Evolutionary conservation across 2,113 vertebrate species (phyloP), one percentile per base, ranked within the genome.

Genomic region (Sciurus niger): DNA sequence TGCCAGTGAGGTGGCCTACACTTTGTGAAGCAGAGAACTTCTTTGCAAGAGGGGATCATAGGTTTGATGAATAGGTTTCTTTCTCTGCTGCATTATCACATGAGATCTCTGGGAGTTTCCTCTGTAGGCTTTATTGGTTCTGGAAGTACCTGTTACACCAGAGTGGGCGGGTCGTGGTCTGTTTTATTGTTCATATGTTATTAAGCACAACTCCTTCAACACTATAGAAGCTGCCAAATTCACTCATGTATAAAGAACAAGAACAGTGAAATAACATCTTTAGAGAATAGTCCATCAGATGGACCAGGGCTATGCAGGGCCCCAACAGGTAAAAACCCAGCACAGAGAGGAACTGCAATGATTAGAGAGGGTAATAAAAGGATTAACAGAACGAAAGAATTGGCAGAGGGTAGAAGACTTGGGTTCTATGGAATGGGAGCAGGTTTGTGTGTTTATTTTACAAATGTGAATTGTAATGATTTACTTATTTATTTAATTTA

Each of bases 161-260:
- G 86, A 58, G 48, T 93, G 32, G 78, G 58, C 16, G 46, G 58
- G 6, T 22, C 96, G 74, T 83, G 68, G 74, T 78, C 17, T 94
- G 13, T 55, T 93, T 87, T 86, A 85, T 32, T 25, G 43, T 78
- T 89, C 18, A 20, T 24, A 63, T 93, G 43, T 74, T 89, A 83
- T 89, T 63, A 83, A 92, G 12, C 70, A 89, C 86, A 97, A 92
- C 76, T 79, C 40, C 53, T 78, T 43, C 30, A 14, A 78, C 4
- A 63, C 55, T 73, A 65, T 24, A 58, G 46, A 93, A 91, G 20
- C 48, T 89, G n/a, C 90, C 77, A 53, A 87, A 92, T 74, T 79
- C 84, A 84, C 14, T 94, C 80, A 87, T 10, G 84, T 55, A 89
- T 90, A 92, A 97, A 95, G 63, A 96, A 86, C 34, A 79, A 55